Evolutionary conservation across 2,888 invertebrate species (phyloP).

Genomic region (Drosophila eohydei): DNA sequence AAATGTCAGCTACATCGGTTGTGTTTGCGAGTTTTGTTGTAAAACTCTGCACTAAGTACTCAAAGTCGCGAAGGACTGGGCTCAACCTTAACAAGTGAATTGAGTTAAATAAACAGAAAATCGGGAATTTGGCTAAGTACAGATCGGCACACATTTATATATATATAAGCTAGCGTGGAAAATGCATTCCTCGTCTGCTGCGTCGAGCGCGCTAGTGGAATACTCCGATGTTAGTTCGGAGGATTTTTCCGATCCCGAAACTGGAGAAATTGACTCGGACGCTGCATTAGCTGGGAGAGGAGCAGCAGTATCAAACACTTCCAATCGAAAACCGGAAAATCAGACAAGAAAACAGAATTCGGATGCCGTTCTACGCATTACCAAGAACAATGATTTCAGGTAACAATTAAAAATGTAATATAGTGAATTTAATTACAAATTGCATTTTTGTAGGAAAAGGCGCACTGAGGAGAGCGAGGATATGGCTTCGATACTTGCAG

Average conservation of each 20-base stretch:
- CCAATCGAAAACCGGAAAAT: constrained; percentile 53
- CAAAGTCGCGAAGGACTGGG: constrained; percentile 21
- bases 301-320: constrained; percentile 20
- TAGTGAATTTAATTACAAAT: not conserved
- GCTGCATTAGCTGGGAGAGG: constrained; percentile 41
- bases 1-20: constrained; percentile 46
- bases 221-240: constrained; percentile 97
- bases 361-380: constrained; percentile 48
- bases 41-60: constrained; percentile 33
- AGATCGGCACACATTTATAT: not conserved
- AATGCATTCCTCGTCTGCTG: constrained; percentile 74
- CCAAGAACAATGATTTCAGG: constrained; percentile 73
- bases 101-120: constrained; percentile 5
- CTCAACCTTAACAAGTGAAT: constrained; percentile 13
- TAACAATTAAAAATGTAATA: constrained; percentile 39
- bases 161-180: constrained; percentile 13
- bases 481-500: constrained; percentile 31
- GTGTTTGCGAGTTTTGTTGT: constrained; percentile 43
- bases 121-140: constrained; percentile 9
- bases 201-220: constrained; percentile 86
- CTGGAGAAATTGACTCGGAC: constrained; percentile 91
- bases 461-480: constrained; percentile 72
- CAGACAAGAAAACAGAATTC: constrained; percentile 47
- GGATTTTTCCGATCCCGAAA: constrained; percentile 95
- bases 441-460: constrained; percentile 59